phyloP scores from a whole-genome alignment of 2,113 vertebrate species.

The Fregetta grallaria region DNA sequence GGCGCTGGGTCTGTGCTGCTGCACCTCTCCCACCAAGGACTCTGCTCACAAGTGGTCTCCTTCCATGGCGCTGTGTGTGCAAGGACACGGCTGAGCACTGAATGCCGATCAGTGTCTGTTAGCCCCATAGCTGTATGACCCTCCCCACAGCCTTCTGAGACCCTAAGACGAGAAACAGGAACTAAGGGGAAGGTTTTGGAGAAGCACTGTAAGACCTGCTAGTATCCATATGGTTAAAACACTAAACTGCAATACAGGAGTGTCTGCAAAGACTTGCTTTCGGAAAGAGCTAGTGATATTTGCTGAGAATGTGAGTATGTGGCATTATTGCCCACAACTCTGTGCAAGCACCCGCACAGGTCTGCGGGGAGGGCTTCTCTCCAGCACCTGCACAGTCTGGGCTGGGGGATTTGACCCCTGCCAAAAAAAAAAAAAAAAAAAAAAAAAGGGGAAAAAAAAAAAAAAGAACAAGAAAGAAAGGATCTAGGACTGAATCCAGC shows the following conservation, averaged over 20 bases:
- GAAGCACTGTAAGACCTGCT: not conserved
- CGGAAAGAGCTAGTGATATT: not conserved
- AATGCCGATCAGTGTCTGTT: accelerated
- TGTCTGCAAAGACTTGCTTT: not conserved
- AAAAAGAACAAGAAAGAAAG: accelerated
- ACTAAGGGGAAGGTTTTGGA: not conserved
- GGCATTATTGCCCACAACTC: not conserved
- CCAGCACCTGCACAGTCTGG: not conserved
- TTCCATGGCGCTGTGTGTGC: not conserved
- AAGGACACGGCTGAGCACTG: not conserved
- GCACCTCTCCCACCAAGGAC: not conserved
- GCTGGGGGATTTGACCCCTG: not conserved
- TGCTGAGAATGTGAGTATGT: not conserved
- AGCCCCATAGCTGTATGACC: not conserved
- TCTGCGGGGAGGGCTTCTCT: not conserved
- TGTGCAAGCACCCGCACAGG: not conserved
- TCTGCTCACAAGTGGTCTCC: not conserved
- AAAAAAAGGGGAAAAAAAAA: not conserved
- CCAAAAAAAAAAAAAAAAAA: not conserved
- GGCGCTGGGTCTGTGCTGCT: not conserved
- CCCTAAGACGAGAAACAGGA: not conserved
- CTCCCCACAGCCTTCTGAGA: not conserved
- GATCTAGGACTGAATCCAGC: not conserved
- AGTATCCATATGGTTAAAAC: not conserved
- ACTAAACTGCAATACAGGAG: not conserved